Evolutionary conservation across 2,797 vertebrate genomes (phyloP), one percentile per base, ranked within the genome.

Genomic region (Aeoliscus strigatus): DNA sequence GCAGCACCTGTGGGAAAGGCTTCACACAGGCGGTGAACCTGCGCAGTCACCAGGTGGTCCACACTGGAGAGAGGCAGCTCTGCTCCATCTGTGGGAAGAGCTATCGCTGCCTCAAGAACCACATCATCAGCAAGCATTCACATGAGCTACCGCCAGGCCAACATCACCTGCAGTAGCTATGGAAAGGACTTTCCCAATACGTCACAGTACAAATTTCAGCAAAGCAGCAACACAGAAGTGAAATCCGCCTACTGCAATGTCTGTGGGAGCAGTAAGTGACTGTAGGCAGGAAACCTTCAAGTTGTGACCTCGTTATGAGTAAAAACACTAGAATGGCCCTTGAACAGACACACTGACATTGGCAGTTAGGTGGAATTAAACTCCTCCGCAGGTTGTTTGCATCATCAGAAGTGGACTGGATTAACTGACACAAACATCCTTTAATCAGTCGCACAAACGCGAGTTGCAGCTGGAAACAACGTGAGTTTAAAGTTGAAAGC

Each of bases 21-120:
- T 81, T 80, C 50, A 68, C 34, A 0, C 75, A 76, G 58, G 55
- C 68, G 1, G 24, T 40, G 27, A 75, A 81, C 55, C 61, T 81
- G 50, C 66, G 46, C 39, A 64, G 63, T 36, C 79, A 79, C 33
- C 64, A 71, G 46, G 27, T 3, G 0, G 21, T 34, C 1, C 79
- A 81, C 72, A 18, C 26, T 0, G 52, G 66, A 0, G 66, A 79
- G 17, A 8, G 48, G 6, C 71, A 69, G 49, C 74, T 75, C 5
- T 79, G 79, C 53, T 63, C 55, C 14, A 1, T 75, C 41, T 81
- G 79, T 0, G 76, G 79, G 0, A 72, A 59, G 28, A 60, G 58
- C 38, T 76, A 52, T 60, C 70, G 68, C 33, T 47, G 54, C 38
- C 58, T 76, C 14, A 72, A 38, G 40, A 74, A 70, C 52, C 77